Base-by-base conservation (phyloP, 2,113 vertebrate genomes). In the Motacilla alba region DNA sequence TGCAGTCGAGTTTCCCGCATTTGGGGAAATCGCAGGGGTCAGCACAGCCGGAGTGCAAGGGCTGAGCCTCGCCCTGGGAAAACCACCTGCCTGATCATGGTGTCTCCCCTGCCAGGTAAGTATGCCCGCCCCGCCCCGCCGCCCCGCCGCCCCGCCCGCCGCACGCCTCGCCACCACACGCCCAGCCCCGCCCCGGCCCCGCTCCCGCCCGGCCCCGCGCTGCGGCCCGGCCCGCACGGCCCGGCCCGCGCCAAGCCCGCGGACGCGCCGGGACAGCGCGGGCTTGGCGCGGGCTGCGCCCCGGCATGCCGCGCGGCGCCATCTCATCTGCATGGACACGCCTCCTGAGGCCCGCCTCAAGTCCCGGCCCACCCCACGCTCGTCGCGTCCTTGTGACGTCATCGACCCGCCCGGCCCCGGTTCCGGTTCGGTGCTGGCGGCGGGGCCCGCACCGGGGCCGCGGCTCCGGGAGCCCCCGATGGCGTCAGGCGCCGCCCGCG, bases 1-100 rank as follows among this genome's bases (percentile, higher is more conserved):
- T 87, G 81, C 92, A 94, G 84, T 73, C 31, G 53, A 93, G 95
- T 93, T 93, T 94, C 83, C 86, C 78, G 39, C 82, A 87, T 94
- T 87, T 90, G 89, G 77, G 86, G 81, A 94, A 92, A 72, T 67
- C 22, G 26, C 90, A 84, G 74, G 68, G 55, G 74, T 84, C 80
- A 89, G 80, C 78, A 90, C 49, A 83, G 43, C 56, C 43, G 20
- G 80, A 90, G 43, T 70, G 73, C 88, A 77, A 64, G 16, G 64
- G 58, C 70, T 90, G 80, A 72, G 73, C 58, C 88, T 78, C 28
- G 33, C 50, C 88, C 80, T 84, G 80, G 66, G 73, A 90, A 73
- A 73, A 49, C 69, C 81, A 76, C 55, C n/a, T 73, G 60, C 15
- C 23, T 56, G 17, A 78, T 43, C 19, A 37, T 37, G 35, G 30